These are phyloP conservation scores for Lampris megalopsis DNA, from an alignment of 2,113 vertebrate species.

Conservation along the genomic window DNA sequence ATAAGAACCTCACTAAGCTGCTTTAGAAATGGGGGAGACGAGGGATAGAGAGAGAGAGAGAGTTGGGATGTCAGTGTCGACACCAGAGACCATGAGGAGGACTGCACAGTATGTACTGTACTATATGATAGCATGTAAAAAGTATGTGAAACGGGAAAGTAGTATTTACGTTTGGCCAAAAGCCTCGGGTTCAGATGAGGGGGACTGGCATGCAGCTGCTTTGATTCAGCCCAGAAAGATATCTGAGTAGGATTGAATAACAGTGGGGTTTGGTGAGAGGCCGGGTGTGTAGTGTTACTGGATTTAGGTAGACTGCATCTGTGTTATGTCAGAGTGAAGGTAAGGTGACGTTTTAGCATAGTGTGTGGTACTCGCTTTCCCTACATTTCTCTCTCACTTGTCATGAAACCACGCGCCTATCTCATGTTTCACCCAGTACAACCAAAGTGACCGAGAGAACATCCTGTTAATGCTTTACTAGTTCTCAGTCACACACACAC, in stretches of 20 bases:
- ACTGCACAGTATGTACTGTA: neutral
- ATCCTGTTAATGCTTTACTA: slow-evolving; percentile 42
- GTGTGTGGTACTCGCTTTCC: neutral
- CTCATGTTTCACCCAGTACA: slow-evolving; percentile 26
- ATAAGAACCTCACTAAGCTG: neutral
- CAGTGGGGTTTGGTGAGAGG: slow-evolving; percentile 24
- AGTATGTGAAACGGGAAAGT: neutral
- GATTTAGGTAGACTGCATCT: neutral
- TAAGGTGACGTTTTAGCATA: neutral
- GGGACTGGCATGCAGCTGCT: neutral
- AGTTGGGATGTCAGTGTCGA: neutral
- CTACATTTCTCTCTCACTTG: neutral
- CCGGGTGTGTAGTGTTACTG: slow-evolving; percentile 20
- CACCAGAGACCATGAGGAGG: neutral
- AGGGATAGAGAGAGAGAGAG: neutral
- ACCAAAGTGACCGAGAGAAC: slow-evolving; percentile 18
- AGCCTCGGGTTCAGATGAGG: neutral
- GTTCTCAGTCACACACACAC: slow-evolving; percentile 16
- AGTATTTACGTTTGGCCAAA: neutral
- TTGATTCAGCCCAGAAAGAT: neutral
- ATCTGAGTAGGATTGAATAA: slow-evolving; percentile 31
- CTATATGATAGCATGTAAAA: neutral
- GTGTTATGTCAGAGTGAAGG: neutral
- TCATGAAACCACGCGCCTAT: slow-evolving; percentile 3
- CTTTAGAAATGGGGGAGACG: slow-evolving; percentile 5